phyloP scores from a whole-genome alignment of 2,888 invertebrate species.

The Syritta pipiens region DNA sequence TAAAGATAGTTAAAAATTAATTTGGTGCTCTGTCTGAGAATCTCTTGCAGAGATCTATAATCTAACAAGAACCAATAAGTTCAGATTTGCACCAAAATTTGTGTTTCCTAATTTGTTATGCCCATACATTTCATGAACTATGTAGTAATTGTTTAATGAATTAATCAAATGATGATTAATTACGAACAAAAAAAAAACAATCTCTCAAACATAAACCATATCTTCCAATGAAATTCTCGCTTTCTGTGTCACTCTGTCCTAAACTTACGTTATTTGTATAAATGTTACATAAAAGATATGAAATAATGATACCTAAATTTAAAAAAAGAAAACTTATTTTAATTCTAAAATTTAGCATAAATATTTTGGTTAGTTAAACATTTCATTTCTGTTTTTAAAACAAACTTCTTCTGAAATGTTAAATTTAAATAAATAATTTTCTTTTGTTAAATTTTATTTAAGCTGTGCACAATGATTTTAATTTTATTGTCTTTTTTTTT shows the following conservation, averaged over 20 bases:
- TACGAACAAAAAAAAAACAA: neutral
- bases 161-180: too few species aligned
- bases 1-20: too few species aligned
- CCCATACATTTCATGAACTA: too few species aligned
- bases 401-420: conserved; percentile 21
- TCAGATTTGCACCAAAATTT: too few species aligned
- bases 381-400: conserved; percentile 1
- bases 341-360: conserved; percentile 12
- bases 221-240: neutral
- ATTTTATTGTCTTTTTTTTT: too few species aligned
- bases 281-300: conserved; percentile 40
- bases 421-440: conserved; percentile 3
- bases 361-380: conserved; percentile 3
- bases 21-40: too few species aligned
- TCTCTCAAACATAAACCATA: neutral
- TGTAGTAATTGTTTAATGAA: too few species aligned
- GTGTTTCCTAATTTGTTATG: too few species aligned
- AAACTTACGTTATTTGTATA: neutral
- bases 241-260: conserved; percentile 11
- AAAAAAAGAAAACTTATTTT: neutral
- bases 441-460: conserved; percentile 9
- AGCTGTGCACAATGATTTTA: conserved; percentile 70
- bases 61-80: too few species aligned
- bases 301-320: conserved; percentile 56
- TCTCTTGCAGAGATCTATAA: too few species aligned